Evolutionary conservation across 2,888 invertebrate species (phyloP), one percentile per base, ranked within the genome.

Genomic region (Omphaloscelis lunosa): DNA sequence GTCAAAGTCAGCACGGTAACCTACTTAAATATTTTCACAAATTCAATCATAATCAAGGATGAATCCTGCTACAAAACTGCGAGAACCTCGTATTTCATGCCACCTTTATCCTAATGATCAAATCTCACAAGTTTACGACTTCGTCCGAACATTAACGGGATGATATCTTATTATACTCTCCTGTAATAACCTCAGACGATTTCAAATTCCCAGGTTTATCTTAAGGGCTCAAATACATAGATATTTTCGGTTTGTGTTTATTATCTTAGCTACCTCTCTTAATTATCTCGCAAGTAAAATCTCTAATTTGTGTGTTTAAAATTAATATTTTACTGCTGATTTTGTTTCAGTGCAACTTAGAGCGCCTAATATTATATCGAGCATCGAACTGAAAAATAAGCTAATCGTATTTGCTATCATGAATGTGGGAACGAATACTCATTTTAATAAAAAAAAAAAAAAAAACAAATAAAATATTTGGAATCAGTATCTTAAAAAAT

Each of bases 101-200:
- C 73, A 84, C 53, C 48, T 72, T 84, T 73, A 84, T 81, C 48
- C 34, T 29, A 69, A 80, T 80, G 73, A 69, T 73, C 80, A 65
- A 80, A 84, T 73, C 69, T 84, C 59, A 17, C 27, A 71, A 78
- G 66, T 80, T 81, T 84, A 81, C 68, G 84, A 81, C 56, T 59
- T 59, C 27, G 56, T 53, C 72, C 72, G 72, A 63, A 69, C 84
- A 84, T 81, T 81, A 84, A 56, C 67, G 45, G 45, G 27, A 51
- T 58, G 67, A 81, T 84, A 84, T 80, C 80, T 72, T 84, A 70
- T 62, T 66, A 83, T 61, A 48, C 45, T 51, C 61, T 63, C 48
- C 34, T 51, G 20, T 78, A 78, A 79, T 71, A 69, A 80, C 41
- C 48, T 61, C 41, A 39, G 65, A 59, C 61, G 68, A 84, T 81